These are phyloP conservation scores for Megamerina dolium DNA, from an alignment of 2,888 invertebrate species.

Conservation along the genomic window DNA sequence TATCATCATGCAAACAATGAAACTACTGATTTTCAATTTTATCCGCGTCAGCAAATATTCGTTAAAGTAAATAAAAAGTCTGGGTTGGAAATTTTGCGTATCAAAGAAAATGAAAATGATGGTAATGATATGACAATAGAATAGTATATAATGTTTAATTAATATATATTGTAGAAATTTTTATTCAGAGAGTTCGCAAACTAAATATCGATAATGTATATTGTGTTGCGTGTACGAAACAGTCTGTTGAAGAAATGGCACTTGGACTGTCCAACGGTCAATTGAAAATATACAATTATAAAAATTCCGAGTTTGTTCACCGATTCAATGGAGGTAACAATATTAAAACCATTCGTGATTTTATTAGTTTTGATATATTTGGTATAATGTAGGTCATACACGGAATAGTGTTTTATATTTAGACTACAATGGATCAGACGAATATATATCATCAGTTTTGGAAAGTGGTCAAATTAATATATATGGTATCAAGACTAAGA, in stretches of 20 bases:
- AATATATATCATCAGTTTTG: slow-evolving; percentile 43
- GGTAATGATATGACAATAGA: too few species aligned
- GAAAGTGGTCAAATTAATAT: slow-evolving; percentile 43
- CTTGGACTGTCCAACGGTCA: slow-evolving; percentile 42
- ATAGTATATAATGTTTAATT: too few species aligned
- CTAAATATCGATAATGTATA: slow-evolving; percentile 40
- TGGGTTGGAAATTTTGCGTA: slow-evolving; percentile 42
- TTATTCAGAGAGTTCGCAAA: slow-evolving; percentile 41
- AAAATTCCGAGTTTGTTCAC: slow-evolving; percentile 33
- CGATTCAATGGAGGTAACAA: slow-evolving; percentile 36
- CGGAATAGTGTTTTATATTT: slow-evolving; percentile 39
- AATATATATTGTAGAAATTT: slow-evolving; percentile 21
- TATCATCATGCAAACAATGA: slow-evolving; percentile 39
- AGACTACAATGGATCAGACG: slow-evolving; percentile 46
- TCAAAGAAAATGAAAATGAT: slow-evolving; percentile 33
- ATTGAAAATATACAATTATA: slow-evolving; percentile 39
- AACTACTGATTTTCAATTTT: slow-evolving; percentile 43
- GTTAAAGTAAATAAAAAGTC: slow-evolving; percentile 42
- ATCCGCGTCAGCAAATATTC: slow-evolving; percentile 35
- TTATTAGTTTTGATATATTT: too few species aligned
- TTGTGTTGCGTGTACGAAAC: slow-evolving; percentile 42
- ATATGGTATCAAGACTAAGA: slow-evolving; percentile 42
- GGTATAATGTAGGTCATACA: too few species aligned
- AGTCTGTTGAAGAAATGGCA: slow-evolving; percentile 39
- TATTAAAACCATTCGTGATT: too few species aligned